Evolutionary conservation across 2,888 invertebrate species (phyloP).

Genomic region (Polia nebulosa): DNA sequence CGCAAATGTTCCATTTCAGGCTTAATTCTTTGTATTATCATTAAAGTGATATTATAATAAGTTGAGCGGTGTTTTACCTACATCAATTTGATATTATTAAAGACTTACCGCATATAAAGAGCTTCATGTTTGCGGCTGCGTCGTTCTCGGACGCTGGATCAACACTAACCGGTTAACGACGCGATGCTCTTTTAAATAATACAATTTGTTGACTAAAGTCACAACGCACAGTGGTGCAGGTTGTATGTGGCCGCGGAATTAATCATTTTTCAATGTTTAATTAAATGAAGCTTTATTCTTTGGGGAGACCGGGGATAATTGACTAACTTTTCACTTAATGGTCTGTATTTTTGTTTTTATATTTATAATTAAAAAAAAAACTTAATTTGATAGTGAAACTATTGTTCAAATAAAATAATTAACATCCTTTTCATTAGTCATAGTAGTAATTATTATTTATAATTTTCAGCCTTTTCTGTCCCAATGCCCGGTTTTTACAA

Average conservation of each 20-base stretch:
- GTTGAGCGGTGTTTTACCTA: not conserved
- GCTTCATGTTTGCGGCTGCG: slow-evolving; percentile 70
- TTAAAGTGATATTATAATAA: not conserved
- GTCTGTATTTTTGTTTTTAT: not conserved
- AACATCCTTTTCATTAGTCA: not conserved
- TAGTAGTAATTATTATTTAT: not conserved
- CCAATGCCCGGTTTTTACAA: not conserved
- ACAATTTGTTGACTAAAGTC: slow-evolving; percentile 49
- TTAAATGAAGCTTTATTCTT: not conserved
- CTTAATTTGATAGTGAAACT: not conserved
- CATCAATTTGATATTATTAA: slow-evolving; percentile 32
- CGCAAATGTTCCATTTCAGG: no score
- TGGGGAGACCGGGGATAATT: not conserved
- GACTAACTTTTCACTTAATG: not conserved
- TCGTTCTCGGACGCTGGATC: slow-evolving; percentile 63
- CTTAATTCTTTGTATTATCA: slow-evolving; percentile 1
- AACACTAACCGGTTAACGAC: slow-evolving; percentile 72
- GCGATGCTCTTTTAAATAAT: slow-evolving; percentile 67
- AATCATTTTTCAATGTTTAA: not conserved
- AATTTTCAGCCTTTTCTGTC: not conserved
- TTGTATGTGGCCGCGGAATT: not conserved
- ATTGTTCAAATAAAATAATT: not conserved
- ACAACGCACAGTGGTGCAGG: slow-evolving; percentile 24
- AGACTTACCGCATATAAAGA: slow-evolving; percentile 72
- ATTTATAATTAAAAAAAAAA: not conserved